A percentile compares a stretch with the other conserved stretches of the same genome.
These are phyloP conservation scores for Bergia sp. DNA, from an alignment of 92 coral and sea anemone species.

Conservation along the genomic window DNA sequence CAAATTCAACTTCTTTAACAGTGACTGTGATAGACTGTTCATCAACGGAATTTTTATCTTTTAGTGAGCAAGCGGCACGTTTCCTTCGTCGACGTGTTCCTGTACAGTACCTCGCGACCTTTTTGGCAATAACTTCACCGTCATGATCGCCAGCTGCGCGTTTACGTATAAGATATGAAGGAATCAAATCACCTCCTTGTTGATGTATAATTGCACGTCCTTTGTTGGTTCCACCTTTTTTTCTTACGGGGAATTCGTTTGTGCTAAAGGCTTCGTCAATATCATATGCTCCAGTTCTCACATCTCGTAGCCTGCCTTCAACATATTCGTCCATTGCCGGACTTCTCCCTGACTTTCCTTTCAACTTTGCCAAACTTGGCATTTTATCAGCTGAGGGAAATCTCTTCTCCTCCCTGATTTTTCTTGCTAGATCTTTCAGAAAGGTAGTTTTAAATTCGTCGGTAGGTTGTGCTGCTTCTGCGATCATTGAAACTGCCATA, in stretches of 20 bases:
- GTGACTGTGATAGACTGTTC: slow-evolving; percentile 50
- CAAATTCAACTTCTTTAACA: slow-evolving; percentile 32
- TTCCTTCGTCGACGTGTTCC: slow-evolving; percentile 28
- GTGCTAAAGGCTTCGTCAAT: slow-evolving; percentile 24
- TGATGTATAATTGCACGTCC: slow-evolving; percentile 27
- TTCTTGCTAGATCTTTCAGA: slow-evolving; percentile 18
- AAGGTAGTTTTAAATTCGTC: slow-evolving; percentile 39
- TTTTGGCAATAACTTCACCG: not conserved
- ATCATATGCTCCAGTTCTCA: not conserved
- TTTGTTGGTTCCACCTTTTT: not conserved
- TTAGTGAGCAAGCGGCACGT: slow-evolving; percentile 36
- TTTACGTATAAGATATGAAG: slow-evolving; percentile 40
- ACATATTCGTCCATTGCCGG: slow-evolving; percentile 19
- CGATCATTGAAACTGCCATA: slow-evolving; percentile 56
- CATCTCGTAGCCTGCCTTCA: no score
- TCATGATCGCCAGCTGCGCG: slow-evolving; percentile 52
- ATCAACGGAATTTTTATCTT: slow-evolving; percentile 16
- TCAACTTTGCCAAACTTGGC: not conserved
- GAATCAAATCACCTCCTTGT: slow-evolving; percentile 9
- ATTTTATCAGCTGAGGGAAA: slow-evolving; percentile 3
- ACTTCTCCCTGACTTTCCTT: slow-evolving; percentile 6
- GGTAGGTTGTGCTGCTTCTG: slow-evolving; percentile 59
- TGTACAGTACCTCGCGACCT: slow-evolving; percentile 17
- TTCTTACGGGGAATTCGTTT: slow-evolving; percentile 34
- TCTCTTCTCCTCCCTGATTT: not conserved